Percentiles rank a stretch among this genome's conserved stretches.
Evolutionary conservation across 2,888 invertebrate species (phyloP).

Genomic region (Acleris cristana): DNA sequence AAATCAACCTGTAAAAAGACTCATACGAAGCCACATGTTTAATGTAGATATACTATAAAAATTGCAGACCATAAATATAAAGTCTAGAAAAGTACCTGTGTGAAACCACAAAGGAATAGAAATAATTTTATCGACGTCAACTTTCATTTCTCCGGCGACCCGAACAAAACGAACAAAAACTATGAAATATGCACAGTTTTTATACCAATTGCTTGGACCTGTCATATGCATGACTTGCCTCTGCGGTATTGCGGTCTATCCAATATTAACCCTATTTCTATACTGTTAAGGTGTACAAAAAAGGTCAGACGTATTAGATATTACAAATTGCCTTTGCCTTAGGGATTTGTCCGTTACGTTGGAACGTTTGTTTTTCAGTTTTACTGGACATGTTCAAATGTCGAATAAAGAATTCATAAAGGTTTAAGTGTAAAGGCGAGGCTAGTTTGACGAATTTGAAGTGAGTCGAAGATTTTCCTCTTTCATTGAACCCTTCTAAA

Average conservation of each 20-base stretch:
- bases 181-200: constrained; percentile 36
- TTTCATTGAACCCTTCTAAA: background rate
- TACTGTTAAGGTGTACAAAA: background rate
- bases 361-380: constrained; percentile 17
- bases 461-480: background rate
- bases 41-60: too few species aligned
- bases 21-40: too few species aligned
- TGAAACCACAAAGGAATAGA: constrained; percentile 26
- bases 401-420: constrained; percentile 9
- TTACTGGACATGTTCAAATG: constrained; percentile 8
- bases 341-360: constrained; percentile 29
- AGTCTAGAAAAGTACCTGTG: background rate
- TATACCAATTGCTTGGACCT: constrained; percentile 30
- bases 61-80: too few species aligned
- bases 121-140: constrained; percentile 30
- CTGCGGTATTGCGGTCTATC: background rate
- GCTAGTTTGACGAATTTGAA: constrained; percentile 4
- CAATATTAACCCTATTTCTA: constrained; percentile 14
- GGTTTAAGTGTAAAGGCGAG: background rate
- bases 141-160: constrained; percentile 11
- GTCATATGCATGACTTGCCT: constrained; percentile 27
- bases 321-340: constrained; percentile 21
- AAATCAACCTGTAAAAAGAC: too few species aligned
- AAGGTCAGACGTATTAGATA: constrained; percentile 17
- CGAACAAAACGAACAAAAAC: constrained; percentile 17